Evolutionary conservation across 2,888 invertebrate species (phyloP), one percentile per base, ranked within the genome.

Genomic region (Napeogenes sylphis): DNA sequence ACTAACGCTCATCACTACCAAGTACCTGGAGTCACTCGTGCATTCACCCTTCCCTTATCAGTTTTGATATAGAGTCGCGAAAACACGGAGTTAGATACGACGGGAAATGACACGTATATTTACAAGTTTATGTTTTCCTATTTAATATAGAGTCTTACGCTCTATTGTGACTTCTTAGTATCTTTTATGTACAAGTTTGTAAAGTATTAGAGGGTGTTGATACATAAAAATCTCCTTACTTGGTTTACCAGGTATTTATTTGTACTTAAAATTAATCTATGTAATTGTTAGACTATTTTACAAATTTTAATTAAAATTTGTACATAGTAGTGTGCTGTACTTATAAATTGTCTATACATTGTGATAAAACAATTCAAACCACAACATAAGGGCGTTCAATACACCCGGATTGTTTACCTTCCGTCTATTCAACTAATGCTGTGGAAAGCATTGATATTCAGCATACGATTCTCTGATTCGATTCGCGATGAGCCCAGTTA

Each of bases 31-130:
- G 86, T 85, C 87, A 86, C 80, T 85, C 86, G 84, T 89, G 87
- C 88, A 85, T 88, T 82, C 86, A 85, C 88, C 86, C 88, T 86
- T 82, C 83, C 77, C 85, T 88, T 90, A 89, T 90, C 90, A 89
- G 86, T 83, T 82, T 76, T 79, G 83, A 84, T 83, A 82, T 83
- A 78, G 75, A 80, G 75, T 78, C 77, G 79, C 75, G 78, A 76
- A 75, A 75, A 76, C 83, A 84, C 69, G 75, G 84, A 71, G 85
- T 75, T 83, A 71, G 73, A 71, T 74, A 72, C 64, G 71, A 73
- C 66, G 61, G 80, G 81, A 83, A 83, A 82, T 81, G 80, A 81
- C 71, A 73, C 72, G 74, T 74, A 73, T 76, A 76, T 78, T 80
- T 78, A 73, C 58, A 65, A 63, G 62, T 65, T 67, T 65, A 65